Evolutionary conservation across 2,797 vertebrate species (phyloP), one percentile per base, ranked within the genome.

Genomic region (Tragelaphus oryx): DNA sequence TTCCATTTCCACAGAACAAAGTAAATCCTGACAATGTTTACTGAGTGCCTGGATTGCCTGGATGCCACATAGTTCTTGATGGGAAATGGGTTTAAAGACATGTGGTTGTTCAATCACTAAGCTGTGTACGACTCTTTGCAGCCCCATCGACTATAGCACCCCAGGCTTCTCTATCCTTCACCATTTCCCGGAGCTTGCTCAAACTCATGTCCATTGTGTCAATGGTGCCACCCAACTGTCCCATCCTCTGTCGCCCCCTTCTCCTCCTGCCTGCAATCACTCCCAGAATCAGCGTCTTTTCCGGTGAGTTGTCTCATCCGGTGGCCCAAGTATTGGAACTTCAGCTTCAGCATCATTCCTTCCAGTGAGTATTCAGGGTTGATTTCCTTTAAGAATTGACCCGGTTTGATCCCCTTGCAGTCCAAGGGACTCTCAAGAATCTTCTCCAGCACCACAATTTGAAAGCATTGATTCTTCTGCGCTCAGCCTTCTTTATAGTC

Each of bases 1-100:
- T 91, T 82, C 88, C 60, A 30, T 88, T 92, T 79, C 71, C 44
- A 44, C 30, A 59, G 50, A 95, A 89, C 62, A n/a, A 93, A 87
- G 60, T 71, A 80, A 88, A 83, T 93, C 46, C 84, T 76, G 78
- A 94, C 75, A n/a, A 59, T 41, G 50, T 86, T 89, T 68, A 85
- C 17, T 1, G 50, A 86, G 44, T 11, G 10, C 46, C 46, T 46
- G 46, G 8, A 26, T 96, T 89, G 46, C 59, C 93, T 93, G 80
- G 44, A 62, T 28, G 26, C 62, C 78, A 62, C 3, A 4, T 22
- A 75, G 12, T 57, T 80, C 92, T 92, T 92, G 80, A 89, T 28
- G 37, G 20, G 33, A 24, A 59, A 37, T 24, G 54, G 74, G 5
- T 59, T 91, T 55, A 68, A 93, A 90, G 82, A 89, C 24, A 59